These are phyloP conservation scores for Hiodon alosoides DNA, from an alignment of 2,113 vertebrate genomes.

Conservation along the genomic window DNA sequence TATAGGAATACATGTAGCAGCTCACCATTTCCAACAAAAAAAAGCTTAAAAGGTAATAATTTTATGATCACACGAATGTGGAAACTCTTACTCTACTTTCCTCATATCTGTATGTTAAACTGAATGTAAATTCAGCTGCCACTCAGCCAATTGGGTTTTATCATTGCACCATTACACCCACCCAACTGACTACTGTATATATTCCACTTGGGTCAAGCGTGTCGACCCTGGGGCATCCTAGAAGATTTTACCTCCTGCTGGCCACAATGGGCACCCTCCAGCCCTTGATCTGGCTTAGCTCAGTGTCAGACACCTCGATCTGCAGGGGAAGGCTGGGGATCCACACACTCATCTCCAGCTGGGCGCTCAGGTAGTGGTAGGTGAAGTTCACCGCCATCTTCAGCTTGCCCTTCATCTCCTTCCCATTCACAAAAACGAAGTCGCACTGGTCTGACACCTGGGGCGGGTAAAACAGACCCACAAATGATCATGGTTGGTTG, in stretches of 20 bases:
- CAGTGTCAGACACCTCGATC: slow-evolving; percentile 85
- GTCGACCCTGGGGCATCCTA: background rate
- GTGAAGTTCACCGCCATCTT: slow-evolving; percentile 78
- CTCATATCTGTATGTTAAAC: too few relatives aligned
- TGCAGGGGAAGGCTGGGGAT: slow-evolving; percentile 82
- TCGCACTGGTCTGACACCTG: slow-evolving; percentile 92
- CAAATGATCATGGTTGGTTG: background rate
- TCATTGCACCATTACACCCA: too few relatives aligned
- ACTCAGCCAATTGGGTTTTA: too few relatives aligned
- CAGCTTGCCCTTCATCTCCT: slow-evolving; percentile 83
- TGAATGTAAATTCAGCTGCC: too few relatives aligned
- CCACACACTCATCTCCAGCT: slow-evolving; percentile 84
- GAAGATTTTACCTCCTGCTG: slow-evolving; percentile 72
- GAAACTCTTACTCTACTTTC: too few relatives aligned
- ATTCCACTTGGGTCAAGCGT: too few relatives aligned
- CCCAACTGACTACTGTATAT: too few relatives aligned
- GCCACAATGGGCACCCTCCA: slow-evolving; percentile 84
- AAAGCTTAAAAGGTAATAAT: too few relatives aligned
- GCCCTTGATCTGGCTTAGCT: slow-evolving; percentile 89
- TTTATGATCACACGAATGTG: too few relatives aligned
- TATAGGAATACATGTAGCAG: too few relatives aligned
- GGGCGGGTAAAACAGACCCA: background rate
- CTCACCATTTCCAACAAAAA: too few relatives aligned
- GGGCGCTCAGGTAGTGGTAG: slow-evolving; percentile 82
- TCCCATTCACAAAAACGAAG: slow-evolving; percentile 89